These are phyloP conservation scores for Pollachius pollachius DNA, from an alignment of 2,113 vertebrate genomes.

Conservation along the genomic window DNA sequence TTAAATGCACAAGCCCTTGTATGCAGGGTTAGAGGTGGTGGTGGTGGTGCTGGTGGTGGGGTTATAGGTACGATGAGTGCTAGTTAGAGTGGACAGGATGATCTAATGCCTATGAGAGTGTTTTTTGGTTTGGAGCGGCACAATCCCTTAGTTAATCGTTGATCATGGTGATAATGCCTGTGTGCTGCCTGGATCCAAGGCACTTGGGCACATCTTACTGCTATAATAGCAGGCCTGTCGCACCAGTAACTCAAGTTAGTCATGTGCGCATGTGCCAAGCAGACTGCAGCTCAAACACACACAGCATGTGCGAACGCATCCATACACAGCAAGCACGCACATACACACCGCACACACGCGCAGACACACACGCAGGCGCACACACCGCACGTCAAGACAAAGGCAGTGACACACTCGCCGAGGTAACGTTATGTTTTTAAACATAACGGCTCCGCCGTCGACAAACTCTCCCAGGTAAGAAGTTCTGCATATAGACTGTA, in stretches of 20 bases:
- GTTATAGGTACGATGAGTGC: neutral
- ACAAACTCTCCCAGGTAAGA: too few relatives aligned
- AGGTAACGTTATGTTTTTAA: too few relatives aligned
- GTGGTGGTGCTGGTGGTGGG: too few relatives aligned
- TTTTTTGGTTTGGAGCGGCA: neutral
- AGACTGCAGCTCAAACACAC: neutral
- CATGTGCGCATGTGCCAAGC: too few relatives aligned
- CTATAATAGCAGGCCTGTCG: too few relatives aligned
- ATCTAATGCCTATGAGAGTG: neutral
- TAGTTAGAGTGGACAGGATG: constrained; percentile 10
- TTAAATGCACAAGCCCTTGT: too few relatives aligned
- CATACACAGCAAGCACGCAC: neutral
- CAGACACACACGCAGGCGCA: neutral
- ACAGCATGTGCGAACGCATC: neutral
- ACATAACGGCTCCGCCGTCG: too few relatives aligned
- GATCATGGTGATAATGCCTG: neutral
- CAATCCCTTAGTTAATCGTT: neutral
- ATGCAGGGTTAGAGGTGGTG: too few relatives aligned
- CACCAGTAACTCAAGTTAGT: too few relatives aligned
- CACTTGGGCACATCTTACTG: neutral
- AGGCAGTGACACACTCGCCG: too few relatives aligned
- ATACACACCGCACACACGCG: neutral
- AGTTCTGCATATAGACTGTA: too few relatives aligned
- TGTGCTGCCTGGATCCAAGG: neutral
- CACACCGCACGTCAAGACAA: neutral